Evolutionary conservation across 2,888 invertebrate genomes (phyloP).

Genomic region (Mamestra brassicae): DNA sequence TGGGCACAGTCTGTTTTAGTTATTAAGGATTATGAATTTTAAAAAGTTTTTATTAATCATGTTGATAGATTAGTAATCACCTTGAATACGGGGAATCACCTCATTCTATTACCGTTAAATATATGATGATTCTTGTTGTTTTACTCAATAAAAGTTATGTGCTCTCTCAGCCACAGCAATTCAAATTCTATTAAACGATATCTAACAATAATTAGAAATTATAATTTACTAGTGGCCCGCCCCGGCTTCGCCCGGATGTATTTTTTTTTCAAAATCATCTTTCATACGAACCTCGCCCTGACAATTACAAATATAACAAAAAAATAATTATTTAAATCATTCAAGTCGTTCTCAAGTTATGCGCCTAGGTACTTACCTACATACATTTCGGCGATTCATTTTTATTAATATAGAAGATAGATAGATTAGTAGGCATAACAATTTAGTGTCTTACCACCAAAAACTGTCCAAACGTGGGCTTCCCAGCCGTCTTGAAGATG

Average conservation of each 20-base stretch:
- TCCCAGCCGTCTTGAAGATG: slow-evolving; percentile 93
- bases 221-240: background rate
- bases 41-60: slow-evolving; percentile 24
- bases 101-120: background rate
- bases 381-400: too few relatives aligned
- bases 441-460: slow-evolving; percentile 85
- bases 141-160: background rate
- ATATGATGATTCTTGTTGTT: background rate
- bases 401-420: too few relatives aligned
- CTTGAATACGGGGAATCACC: slow-evolving; percentile 30
- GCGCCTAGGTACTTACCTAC: too few relatives aligned
- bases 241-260: too few relatives aligned
- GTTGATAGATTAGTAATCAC: slow-evolving; percentile 7
- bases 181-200: background rate
- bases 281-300: too few relatives aligned
- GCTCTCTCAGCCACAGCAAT: background rate
- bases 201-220: background rate
- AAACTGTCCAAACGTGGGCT: slow-evolving; percentile 91
- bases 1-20: background rate
- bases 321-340: too few relatives aligned
- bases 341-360: too few relatives aligned
- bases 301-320: too few relatives aligned
- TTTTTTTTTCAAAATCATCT: too few relatives aligned
- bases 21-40: slow-evolving; percentile 15
- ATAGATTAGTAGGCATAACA: background rate